These are phyloP conservation scores for Ectemnius cavifrons DNA, from an alignment of 2,888 invertebrate genomes.

Conservation along the genomic window DNA sequence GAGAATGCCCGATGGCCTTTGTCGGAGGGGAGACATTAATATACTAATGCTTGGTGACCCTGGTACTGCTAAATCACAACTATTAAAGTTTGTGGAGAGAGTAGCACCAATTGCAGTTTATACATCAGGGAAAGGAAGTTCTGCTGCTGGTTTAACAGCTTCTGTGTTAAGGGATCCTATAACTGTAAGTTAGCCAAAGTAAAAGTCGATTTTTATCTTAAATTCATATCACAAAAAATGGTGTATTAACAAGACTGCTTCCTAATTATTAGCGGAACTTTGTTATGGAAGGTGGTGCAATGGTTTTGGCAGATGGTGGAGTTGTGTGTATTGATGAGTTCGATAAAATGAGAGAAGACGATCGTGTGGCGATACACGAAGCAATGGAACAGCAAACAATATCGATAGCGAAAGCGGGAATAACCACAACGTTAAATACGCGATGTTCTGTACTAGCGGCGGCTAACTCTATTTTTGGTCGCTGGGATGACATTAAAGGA, in stretches of 20 bases:
- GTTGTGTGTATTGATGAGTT: conserved; percentile 99
- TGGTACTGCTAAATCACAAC: conserved; percentile 99
- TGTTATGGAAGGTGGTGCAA: conserved; percentile 99
- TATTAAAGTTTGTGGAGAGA: conserved; percentile 97
- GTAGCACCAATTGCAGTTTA: conserved; percentile 97
- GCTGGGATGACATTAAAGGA: conserved; percentile 99
- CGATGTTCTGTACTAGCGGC: conserved; percentile 99
- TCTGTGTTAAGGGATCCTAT: conserved; percentile 96
- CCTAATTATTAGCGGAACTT: conserved; percentile 87
- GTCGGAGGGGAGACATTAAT: conserved; percentile 97
- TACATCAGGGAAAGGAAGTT: conserved; percentile 99
- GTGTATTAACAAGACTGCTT: neutral
- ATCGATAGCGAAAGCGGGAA: conserved; percentile 99
- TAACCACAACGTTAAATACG: conserved; percentile 98
- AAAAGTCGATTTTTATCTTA: conserved; percentile 26
- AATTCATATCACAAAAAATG: conserved; percentile 46
- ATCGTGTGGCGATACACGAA: conserved; percentile 99
- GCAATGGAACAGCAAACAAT: conserved; percentile 99
- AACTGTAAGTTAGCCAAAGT: conserved; percentile 82
- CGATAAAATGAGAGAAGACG: conserved; percentile 99
- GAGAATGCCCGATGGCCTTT: conserved; percentile 95
- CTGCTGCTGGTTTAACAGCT: conserved; percentile 98
- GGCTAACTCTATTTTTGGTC: conserved; percentile 98
- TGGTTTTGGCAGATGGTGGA: conserved; percentile 99
- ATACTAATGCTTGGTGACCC: conserved; percentile 97